Evolutionary conservation across 2,888 invertebrate species (phyloP), one percentile per base, ranked within the genome.

Genomic region (Pyrrhosoma nymphula): DNA sequence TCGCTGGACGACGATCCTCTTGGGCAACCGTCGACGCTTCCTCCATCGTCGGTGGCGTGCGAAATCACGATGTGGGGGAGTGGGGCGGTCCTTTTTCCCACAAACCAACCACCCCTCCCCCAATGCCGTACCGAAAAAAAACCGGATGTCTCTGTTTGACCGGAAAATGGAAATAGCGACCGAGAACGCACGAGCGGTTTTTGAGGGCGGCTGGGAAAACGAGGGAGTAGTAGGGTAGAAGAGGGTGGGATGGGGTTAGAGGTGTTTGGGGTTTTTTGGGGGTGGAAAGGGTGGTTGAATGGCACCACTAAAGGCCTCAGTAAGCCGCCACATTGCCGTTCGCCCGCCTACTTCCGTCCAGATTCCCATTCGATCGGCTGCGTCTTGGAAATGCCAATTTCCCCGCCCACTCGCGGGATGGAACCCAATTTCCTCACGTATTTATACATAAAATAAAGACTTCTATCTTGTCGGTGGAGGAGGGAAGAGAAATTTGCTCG

Each of bases 131-230:
- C 6, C 10, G n/a, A n/a, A n/a, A 69, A 69, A 69, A 26, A n/a
- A 69, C 69, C 69, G 69, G 69, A 69, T 26, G 26, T 69, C 69
- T 69, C 69, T n/a, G 69, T n/a, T 69, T 69, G 69, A 69, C 69
- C 69, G 69, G 69, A 69, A 69, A 69, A 69, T 69, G 69, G 69
- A 69, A 69, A 69, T 69, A 10, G 23, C 26, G 69, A 69, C 23
- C 69, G 69, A 69, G 12, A 69, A 8, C 69, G 26, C 69, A 12
- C 69, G 69, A 69, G n/a, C 26, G 69, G 10, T 69, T 69, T 69
- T 26, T 20, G 69, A n/a, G 26, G 69, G 69, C 23, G 26, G 69
- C n/a, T 20, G 69, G n/a, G n/a, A 26, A 69, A 6, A 26, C 6
- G 26, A 26, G 12, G 2, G 26, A 26, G 26, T 6, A 8, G n/a